A percentile compares a stretch with the other conserved stretches of the same genome.
Conservation (phyloP, 2,888 invertebrate genomes). For the Hydrotaea diabolus region DNA sequence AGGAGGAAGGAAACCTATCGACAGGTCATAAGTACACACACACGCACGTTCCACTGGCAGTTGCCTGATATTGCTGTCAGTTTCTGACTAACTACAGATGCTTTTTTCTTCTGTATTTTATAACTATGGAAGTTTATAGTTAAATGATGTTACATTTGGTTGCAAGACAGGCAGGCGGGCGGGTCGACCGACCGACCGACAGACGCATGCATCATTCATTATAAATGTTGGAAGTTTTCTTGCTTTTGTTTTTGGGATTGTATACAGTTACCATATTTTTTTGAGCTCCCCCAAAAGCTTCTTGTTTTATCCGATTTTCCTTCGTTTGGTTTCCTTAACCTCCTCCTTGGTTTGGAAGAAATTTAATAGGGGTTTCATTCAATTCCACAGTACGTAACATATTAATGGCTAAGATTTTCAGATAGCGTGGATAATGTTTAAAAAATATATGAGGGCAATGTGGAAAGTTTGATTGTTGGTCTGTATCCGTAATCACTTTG, state of each 20-base stretch:
- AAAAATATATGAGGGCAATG: not conserved
- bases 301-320: slow-evolving; percentile 38
- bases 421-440: not conserved
- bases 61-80: not conserved
- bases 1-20: slow-evolving; percentile 1
- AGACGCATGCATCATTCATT: not conserved
- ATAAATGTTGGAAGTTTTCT: not conserved
- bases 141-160: not conserved
- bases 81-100: not conserved
- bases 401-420: slow-evolving; percentile 13
- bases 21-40: not conserved
- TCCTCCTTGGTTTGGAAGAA: not conserved
- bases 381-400: not conserved
- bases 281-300: not conserved
- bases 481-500: not conserved
- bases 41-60: not conserved
- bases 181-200: not conserved
- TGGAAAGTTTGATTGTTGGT: not conserved
- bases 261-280: slow-evolving; percentile 28
- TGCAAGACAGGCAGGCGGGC: not conserved
- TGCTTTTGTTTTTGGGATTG: not conserved
- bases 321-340: slow-evolving; percentile 7
- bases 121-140: not conserved
- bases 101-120: not conserved
- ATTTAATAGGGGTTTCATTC: slow-evolving; percentile 5